phyloP scores from a whole-genome alignment of 2,113 vertebrate genomes.

The Peromyscus californicus region DNA sequence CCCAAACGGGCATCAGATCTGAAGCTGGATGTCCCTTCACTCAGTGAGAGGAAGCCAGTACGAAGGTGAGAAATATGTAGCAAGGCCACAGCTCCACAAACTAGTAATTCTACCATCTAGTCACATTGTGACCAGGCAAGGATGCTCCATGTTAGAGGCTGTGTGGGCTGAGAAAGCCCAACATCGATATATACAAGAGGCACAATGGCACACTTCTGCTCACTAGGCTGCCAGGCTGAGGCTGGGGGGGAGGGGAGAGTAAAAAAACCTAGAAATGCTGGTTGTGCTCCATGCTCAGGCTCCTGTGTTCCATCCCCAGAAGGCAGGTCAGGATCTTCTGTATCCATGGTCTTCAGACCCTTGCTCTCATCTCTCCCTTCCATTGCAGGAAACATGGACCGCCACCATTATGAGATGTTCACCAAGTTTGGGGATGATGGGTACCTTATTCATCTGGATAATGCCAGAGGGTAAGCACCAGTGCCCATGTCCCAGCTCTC shows the following conservation, averaged over 20 bases:
- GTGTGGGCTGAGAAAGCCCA: not conserved
- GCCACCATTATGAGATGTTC: conserved; percentile 98
- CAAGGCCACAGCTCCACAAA: not conserved
- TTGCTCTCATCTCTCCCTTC: not conserved
- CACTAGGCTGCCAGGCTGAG: not conserved
- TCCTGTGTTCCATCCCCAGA: not conserved
- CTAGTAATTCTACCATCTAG: not conserved
- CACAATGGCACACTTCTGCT: not conserved
- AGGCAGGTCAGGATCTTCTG: not conserved
- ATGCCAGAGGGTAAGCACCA: conserved; percentile 94
- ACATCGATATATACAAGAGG: fast-evolving
- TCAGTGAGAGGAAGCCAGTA: not conserved
- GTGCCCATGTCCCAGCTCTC: not conserved
- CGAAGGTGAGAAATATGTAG: not conserved
- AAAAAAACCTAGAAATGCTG: not conserved
- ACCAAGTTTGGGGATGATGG: conserved; percentile 97
- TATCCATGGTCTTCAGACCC: not conserved
- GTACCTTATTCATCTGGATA: conserved; percentile 97
- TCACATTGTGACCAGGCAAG: not conserved
- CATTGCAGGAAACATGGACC: conserved; percentile 96
- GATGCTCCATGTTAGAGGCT: not conserved
- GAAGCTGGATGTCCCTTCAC: not conserved
- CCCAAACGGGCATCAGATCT: not conserved
- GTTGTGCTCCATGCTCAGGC: not conserved
- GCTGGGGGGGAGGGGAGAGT: fast-evolving